Base-by-base conservation (phyloP, 2,113 vertebrate genomes). In the Etheostoma cragini region DNA sequence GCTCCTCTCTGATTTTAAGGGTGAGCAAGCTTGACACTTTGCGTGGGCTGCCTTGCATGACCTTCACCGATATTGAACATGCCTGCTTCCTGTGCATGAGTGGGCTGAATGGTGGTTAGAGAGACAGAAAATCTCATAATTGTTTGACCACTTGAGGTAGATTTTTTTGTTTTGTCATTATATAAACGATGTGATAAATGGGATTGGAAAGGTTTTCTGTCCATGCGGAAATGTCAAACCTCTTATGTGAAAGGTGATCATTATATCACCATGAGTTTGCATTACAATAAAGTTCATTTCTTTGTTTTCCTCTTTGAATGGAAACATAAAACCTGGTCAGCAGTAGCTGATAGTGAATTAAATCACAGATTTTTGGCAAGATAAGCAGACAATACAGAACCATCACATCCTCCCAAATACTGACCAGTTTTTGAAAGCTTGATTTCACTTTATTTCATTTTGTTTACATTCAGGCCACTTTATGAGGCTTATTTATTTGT, bases 21-120 rank as follows among this genome's bases (percentile, higher is more conserved):
- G 66, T 19, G 80, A 67, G 75, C 8, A 54, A 60, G 73, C 62
- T 33, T 89, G 86, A 91, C 89, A 78, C 76, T 71, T 47, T 85
- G 79, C 54, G 86, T 93, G 91, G 90, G 90, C 79, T 75, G 84
- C 71, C 47, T 78, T 21, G 56, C 56, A 13, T 70, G 76, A 84
- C 84, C 79, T 75, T 77, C 52, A 14, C 77, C 76, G 75, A 86
- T 68, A 56, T 64, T 62, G 52, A 80, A 81, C 81, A 81, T 77
- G 78, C 30, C 69, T 56, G 65, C 78, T 88, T 58, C 30, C 64
- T 76, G 8, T 64, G 46, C 78, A 61, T 19, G 62, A 84, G 86
- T 79, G 87, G 84, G 82, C 49, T 47, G 72, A 19, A 42, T 75
- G 52, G 24, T 52, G 69, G 45, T 71, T 63, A 8, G 58, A 85